These are phyloP conservation scores for Trogon melanurus DNA, from an alignment of 2,113 vertebrate species.

Conservation along the genomic window DNA sequence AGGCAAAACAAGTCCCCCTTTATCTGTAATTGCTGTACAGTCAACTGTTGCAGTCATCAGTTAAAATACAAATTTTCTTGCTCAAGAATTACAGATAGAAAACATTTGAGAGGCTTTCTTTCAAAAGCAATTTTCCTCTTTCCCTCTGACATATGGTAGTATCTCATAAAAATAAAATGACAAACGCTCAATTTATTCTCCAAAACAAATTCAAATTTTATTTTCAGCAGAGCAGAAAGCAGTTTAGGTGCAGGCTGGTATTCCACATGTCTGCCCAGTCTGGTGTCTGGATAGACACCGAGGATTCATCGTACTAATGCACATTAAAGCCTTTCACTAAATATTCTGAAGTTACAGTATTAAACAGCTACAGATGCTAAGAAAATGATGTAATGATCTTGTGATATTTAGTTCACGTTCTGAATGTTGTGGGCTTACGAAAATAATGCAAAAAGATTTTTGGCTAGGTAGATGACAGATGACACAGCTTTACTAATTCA, in stretches of 20 bases:
- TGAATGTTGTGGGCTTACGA: neutral
- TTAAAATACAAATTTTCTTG: neutral
- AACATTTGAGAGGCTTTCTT: neutral
- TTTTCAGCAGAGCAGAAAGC: neutral
- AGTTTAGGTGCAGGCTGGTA: neutral
- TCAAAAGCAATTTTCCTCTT: neutral
- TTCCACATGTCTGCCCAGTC: neutral
- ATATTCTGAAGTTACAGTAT: conserved; percentile 28
- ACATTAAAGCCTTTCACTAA: neutral
- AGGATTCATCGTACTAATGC: neutral
- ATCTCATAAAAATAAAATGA: neutral
- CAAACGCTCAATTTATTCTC: neutral
- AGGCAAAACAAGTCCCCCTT: neutral
- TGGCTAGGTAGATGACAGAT: neutral
- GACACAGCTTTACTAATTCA: neutral
- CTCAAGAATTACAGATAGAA: neutral
- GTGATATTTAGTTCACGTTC: neutral
- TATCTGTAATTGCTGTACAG: neutral
- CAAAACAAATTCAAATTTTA: neutral
- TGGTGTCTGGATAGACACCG: neutral
- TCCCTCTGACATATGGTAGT: neutral
- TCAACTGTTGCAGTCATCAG: neutral
- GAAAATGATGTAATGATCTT: conserved; percentile 38
- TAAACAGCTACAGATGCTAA: conserved; percentile 40
- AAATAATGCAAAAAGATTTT: neutral